phyloP scores from a whole-genome alignment of 2,888 invertebrate species.

The Nasonia oneida region DNA sequence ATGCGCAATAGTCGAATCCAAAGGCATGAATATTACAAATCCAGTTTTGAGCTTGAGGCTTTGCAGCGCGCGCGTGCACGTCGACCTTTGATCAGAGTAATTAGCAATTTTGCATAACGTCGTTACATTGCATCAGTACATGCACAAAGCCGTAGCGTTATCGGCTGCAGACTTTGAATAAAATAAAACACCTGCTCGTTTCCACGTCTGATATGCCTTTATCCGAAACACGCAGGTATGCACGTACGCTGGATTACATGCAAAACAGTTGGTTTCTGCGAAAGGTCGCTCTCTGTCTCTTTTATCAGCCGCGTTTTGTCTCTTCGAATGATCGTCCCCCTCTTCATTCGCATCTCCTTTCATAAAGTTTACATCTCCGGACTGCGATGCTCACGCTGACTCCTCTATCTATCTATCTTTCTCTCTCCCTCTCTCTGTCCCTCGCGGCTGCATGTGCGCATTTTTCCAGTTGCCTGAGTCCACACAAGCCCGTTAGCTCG shows the following conservation, averaged over 20 bases:
- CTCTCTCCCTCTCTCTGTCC: not conserved
- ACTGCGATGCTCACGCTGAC: not conserved
- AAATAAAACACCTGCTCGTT: not conserved
- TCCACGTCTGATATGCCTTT: not conserved
- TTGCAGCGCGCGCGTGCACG: not conserved
- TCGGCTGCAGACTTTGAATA: not conserved
- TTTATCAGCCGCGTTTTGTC: not conserved
- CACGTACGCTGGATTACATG: not conserved
- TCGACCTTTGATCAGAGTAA: not conserved
- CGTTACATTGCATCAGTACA: not conserved
- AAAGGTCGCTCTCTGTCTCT: not conserved
- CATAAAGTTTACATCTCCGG: not conserved
- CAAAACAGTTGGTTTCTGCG: not conserved
- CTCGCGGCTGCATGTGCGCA: slow-evolving; percentile 23
- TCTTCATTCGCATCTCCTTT: not conserved
- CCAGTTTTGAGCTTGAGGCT: not conserved
- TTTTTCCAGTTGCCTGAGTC: slow-evolving; percentile 53
- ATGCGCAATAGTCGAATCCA: not conserved
- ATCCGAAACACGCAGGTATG: not conserved
- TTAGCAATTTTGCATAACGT: not conserved
- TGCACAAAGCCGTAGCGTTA: not conserved
- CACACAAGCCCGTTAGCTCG: not conserved
- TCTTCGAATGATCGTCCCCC: slow-evolving; percentile 1
- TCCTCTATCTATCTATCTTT: not conserved
- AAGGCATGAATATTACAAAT: slow-evolving; percentile 18